These are phyloP conservation scores for Hipparchia sbordonii DNA, from an alignment of 2,888 invertebrate species.

Conservation along the genomic window DNA sequence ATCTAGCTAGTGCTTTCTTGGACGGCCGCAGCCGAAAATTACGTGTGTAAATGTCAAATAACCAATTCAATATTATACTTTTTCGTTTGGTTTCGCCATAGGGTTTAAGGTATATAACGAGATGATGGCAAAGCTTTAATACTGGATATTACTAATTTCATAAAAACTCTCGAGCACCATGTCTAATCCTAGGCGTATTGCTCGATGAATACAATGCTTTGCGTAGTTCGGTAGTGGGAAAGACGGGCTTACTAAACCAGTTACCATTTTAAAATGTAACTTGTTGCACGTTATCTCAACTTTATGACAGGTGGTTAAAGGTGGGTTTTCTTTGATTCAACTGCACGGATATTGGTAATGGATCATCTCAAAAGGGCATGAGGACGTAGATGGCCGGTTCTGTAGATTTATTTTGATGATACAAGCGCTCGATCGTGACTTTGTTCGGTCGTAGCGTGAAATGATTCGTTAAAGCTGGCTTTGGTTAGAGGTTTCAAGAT, in stretches of 20 bases:
- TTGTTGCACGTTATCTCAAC: neutral
- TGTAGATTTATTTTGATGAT: slow-evolving; percentile 46
- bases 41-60: no score
- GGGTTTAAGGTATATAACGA: no score
- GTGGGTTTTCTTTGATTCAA: neutral
- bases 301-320: slow-evolving; percentile 9
- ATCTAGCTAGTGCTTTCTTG: no score
- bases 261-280: slow-evolving; percentile 36
- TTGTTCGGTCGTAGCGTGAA: slow-evolving; percentile 13
- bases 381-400: slow-evolving; percentile 41
- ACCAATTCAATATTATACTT: no score
- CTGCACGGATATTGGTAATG: slow-evolving; percentile 8
- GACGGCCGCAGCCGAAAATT: no score
- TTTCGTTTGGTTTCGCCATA: no score
- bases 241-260: slow-evolving; percentile 43
- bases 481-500: neutral
- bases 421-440: slow-evolving; percentile 29
- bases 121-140: no score
- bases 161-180: neutral
- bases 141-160: no score
- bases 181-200: neutral
- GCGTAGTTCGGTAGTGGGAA: slow-evolving; percentile 45
- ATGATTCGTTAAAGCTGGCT: slow-evolving; percentile 12
- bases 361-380: slow-evolving; percentile 45
- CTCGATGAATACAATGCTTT: slow-evolving; percentile 32